Evolutionary conservation across 1,140 invertebrate genomes (phyloP).

Genomic region (Brachionus koreanus): DNA sequence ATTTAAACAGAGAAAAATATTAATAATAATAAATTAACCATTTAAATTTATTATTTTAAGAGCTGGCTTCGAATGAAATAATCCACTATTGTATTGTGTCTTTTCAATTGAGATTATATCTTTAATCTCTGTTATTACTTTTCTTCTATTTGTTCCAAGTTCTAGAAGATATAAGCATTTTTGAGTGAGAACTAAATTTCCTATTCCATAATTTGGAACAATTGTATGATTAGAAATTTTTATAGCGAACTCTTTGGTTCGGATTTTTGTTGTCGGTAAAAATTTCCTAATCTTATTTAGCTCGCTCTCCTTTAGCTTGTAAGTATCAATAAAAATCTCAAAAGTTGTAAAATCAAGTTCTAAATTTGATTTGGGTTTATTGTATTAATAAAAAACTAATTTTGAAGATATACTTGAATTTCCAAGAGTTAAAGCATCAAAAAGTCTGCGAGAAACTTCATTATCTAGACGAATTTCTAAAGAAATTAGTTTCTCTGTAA

Average conservation of each 20-base stretch:
- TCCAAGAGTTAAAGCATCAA: conserved; percentile 25
- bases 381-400: not conserved
- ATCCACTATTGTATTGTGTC: not conserved
- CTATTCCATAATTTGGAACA: conserved; percentile 35
- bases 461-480: conserved; percentile 2
- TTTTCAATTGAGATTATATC: conserved; percentile 33
- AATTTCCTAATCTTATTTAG: conserved; percentile 14
- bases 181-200: conserved; percentile 8
- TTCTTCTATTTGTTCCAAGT: conserved; percentile 33
- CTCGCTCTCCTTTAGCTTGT: conserved; percentile 14
- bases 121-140: conserved; percentile 14
- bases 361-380: not conserved
- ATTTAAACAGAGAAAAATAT: not conserved
- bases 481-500: not conserved
- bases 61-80: conserved; percentile 20
- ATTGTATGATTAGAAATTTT: conserved; percentile 16
- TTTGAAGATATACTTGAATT: not conserved
- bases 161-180: conserved; percentile 7
- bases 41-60: conserved; percentile 15
- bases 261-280: not conserved
- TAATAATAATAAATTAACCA: not conserved
- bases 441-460: not conserved
- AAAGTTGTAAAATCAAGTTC: conserved; percentile 1
- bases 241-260: not conserved
- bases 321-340: conserved; percentile 27